Conservation (phyloP, 2,797 vertebrate genomes). For the Hybognathus amarus region DNA sequence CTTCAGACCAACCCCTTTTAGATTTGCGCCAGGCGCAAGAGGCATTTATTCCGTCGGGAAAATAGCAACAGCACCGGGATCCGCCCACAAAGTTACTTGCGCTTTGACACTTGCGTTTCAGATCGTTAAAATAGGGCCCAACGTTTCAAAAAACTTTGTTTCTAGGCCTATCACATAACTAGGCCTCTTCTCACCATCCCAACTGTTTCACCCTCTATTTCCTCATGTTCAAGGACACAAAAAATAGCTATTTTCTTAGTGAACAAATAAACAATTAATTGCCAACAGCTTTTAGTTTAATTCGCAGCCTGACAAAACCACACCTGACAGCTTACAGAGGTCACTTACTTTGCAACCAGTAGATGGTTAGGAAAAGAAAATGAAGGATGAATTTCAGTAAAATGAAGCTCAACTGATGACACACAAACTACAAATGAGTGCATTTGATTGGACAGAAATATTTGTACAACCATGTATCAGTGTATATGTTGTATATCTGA, state of each 20-base stretch:
- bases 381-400: neutral
- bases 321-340: neutral
- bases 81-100: too few relatives aligned
- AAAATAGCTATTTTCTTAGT: neutral
- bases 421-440: neutral
- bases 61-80: too few relatives aligned
- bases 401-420: neutral
- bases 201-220: neutral
- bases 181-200: neutral
- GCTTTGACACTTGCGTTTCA: too few relatives aligned
- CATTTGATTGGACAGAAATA: neutral
- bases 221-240: neutral
- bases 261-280: neutral
- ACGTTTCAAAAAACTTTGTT: neutral
- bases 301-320: neutral
- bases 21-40: too few relatives aligned
- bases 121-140: too few relatives aligned
- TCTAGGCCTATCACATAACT: neutral
- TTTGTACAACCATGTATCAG: neutral
- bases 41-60: too few relatives aligned
- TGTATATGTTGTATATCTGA: neutral
- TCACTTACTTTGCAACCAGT: neutral
- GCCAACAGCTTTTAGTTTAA: neutral
- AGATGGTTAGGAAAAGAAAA: neutral
- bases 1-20: too few relatives aligned